Conservation (phyloP, 2,888 invertebrate genomes). For the Lacanobia oleracea region DNA sequence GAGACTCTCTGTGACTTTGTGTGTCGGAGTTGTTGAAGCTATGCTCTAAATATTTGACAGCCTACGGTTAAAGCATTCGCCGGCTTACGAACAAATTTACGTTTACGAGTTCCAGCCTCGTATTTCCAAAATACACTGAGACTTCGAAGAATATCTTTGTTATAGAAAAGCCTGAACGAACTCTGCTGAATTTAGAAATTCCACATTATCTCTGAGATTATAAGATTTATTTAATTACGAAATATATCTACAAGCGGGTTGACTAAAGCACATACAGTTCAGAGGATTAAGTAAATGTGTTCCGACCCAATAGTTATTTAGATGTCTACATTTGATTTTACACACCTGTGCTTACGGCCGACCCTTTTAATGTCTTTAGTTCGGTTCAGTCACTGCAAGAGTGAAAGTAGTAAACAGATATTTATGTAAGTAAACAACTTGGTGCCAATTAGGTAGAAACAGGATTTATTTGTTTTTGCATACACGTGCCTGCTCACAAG, state of each 20-base stretch:
- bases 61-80: conserved; percentile 75
- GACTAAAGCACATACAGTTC: conserved; percentile 57
- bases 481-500: conserved; percentile 7
- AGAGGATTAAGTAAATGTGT: conserved; percentile 79
- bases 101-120: conserved; percentile 75
- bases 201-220: conserved; percentile 51
- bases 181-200: conserved; percentile 34
- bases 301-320: conserved; percentile 80
- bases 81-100: conserved; percentile 79
- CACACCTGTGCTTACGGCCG: conserved; percentile 82
- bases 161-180: conserved; percentile 64
- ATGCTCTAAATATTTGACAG: conserved; percentile 75
- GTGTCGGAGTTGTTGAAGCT: conserved; percentile 71
- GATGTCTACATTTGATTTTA: conserved; percentile 84
- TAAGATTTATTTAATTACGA: conserved; percentile 50
- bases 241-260: conserved; percentile 48
- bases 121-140: conserved; percentile 74
- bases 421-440: conserved; percentile 59
- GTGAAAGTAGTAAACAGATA: conserved; percentile 67
- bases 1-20: conserved; percentile 69
- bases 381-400: conserved; percentile 78
- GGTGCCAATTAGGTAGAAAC: conserved; percentile 50
- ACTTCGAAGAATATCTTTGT: conserved; percentile 73
- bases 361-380: conserved; percentile 86
- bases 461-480: conserved; percentile 41